These are phyloP conservation scores for Triplophysa siluroides DNA, from an alignment of 2,113 vertebrate species.

Conservation along the genomic window DNA sequence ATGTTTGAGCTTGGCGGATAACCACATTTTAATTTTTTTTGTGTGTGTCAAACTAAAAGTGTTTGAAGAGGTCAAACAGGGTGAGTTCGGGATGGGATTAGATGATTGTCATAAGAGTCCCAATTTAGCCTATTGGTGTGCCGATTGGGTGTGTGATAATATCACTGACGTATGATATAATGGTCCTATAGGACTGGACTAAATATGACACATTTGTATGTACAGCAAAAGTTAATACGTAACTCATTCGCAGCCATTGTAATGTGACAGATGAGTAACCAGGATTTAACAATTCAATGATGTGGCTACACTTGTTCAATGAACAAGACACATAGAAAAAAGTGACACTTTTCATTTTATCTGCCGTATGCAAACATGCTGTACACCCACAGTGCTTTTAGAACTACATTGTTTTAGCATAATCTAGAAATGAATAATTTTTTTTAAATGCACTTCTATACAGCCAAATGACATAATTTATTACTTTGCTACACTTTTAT, in stretches of 20 bases:
- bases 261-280: conserved; percentile 3
- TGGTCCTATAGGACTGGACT: not conserved
- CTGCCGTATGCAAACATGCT: not conserved
- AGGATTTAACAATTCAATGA: not conserved
- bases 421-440: not conserved
- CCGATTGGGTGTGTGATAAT: not conserved
- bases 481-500: too few relatives aligned
- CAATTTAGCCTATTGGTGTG: not conserved
- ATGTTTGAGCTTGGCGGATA: not conserved
- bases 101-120: too few relatives aligned
- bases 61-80: too few relatives aligned
- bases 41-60: too few relatives aligned
- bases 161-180: not conserved
- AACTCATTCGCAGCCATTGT: not conserved
- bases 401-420: not conserved
- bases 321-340: not conserved
- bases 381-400: not conserved
- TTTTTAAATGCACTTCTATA: not conserved
- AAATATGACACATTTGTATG: not conserved
- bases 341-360: too few relatives aligned
- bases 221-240: not conserved
- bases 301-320: not conserved
- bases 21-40: not conserved
- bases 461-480: not conserved
- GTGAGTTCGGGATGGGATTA: too few relatives aligned